Base-by-base conservation (phyloP, 2,113 vertebrate species). In the Ageneiosus marmoratus region DNA sequence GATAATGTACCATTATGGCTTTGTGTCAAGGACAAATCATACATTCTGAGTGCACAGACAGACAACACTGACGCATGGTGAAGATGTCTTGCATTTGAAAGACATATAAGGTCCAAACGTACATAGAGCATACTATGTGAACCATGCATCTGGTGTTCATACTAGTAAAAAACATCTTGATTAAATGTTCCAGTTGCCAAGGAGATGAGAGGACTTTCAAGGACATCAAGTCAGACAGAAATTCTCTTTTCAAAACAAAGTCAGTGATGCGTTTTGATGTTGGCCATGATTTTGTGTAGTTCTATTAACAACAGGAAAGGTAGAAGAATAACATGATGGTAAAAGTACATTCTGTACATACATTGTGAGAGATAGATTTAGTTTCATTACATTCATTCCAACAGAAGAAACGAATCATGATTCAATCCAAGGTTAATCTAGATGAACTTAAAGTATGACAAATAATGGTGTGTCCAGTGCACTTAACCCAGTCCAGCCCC, bases 391-490 rank as follows among this genome's bases (percentile, higher is more conserved):
- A 50, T 62, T 34, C 63, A 79, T 70, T 60, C 3, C 7, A 4
- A 7, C 48, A 44, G 56, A 51, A 22, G 73, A 86, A 63, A 15
- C 37, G 18, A 72, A 70, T 78, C 44, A 65, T 18, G 18, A 60
- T 37, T 82, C 56, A 9, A 27, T 48, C n/a, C n/a, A 16, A 62
- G 58, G 79, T 50, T 15, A 48, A 48, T 76, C 62, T 37, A 44
- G 79, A 82, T 34, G 24, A 83, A 48, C 62, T 48, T 56, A 74
- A 20, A 18, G 8, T 48, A 74, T 74, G 62, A 67, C 44, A 69
- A 70, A 65, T n/a, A 62, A 79, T 29, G 18, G n/a, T 55, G 29
- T 22, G 48, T 62, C 22, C 48, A 63, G 67, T 72, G 37, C 24
- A 2, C 34, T 79, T 79, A 77, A 75, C 58, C 63, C 58, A 65